phyloP scores from a whole-genome alignment of 1,140 invertebrate genomes.

The Brachionus koreanus region DNA sequence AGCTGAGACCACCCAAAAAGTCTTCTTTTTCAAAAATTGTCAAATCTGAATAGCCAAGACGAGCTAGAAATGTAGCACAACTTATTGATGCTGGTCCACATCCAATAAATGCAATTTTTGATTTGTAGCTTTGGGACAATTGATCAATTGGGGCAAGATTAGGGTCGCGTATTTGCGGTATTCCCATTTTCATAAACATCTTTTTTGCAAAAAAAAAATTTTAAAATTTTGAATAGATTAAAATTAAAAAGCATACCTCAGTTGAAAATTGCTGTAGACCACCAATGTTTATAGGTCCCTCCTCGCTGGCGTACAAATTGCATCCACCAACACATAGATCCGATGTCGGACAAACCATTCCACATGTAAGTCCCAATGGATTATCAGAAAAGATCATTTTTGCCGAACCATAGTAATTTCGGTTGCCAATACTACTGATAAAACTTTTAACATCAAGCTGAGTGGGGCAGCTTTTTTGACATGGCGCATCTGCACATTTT shows the following conservation, averaged over 20 bases:
- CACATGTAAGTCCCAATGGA: constrained; percentile 86
- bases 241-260: constrained; percentile 65
- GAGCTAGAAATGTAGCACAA: constrained; percentile 87
- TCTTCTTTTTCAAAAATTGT: constrained; percentile 86
- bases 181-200: constrained; percentile 87
- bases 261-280: constrained; percentile 95
- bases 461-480: constrained; percentile 95
- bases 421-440: constrained; percentile 91
- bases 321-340: constrained; percentile 96
- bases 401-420: constrained; percentile 97
- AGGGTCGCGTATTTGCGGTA: constrained; percentile 77
- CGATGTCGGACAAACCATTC: constrained; percentile 98
- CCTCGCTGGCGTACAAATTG: constrained; percentile 87
- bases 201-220: constrained; percentile 56
- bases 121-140: constrained; percentile 63
- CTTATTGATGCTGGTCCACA: constrained; percentile 94
- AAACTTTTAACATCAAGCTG: constrained; percentile 94
- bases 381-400: constrained; percentile 95
- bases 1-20: constrained; percentile 82
- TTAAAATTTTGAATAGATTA: no score
- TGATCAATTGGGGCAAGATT: constrained; percentile 55
- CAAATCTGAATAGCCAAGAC: constrained; percentile 83
- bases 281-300: constrained; percentile 96
- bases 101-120: constrained; percentile 82
- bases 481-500: constrained; percentile 94